Base-by-base conservation (phyloP, 2,888 invertebrate genomes). In the Epinotia bilunana region DNA sequence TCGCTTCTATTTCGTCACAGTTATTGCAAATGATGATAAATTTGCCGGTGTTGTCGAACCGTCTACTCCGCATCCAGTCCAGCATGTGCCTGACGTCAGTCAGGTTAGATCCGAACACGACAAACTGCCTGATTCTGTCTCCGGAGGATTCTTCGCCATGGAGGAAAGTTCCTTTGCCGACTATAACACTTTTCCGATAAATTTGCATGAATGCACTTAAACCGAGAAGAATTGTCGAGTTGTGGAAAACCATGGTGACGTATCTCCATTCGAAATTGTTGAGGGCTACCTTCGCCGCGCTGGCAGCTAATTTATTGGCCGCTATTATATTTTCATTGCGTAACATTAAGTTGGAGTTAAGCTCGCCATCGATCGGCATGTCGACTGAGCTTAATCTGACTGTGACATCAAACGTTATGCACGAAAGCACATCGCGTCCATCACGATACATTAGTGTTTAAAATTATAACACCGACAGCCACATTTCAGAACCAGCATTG, bases 31-130 rank as follows among this genome's bases (percentile, higher is more conserved):
- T 78, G 12, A 91, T 80, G n/a, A 92, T 85, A 76, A 84, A 89
- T 76, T 85, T 88, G 0, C 91, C 91, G 0, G 87, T 89, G 73
- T 89, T 92, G 76, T 90, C 88, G 69, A 89, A 88, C 73, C 84
- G 75, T 68, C 84, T 81, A 9, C 76, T 73, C 28, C 79, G 78
- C 82, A 90, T 84, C 83, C 85, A 86, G 28, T 82, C 73, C 16
- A 93, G 77, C 74, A 86, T 82, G 16, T 79, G 58, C 65, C 77
- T 78, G 20, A 92, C 82, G 55, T 86, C 80, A n/a, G 73, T 72
- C 13, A 87, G 49, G 71, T 84, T 83, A 39, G 78, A 78, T 20
- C 84, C 87, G 75, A 92, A 90, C 58, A 92, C 43, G 7, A 92
- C 85, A 72, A 83, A 88, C 75, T 93, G 92, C 20, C 74, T 81